Evolutionary conservation across 2,113 vertebrate species (phyloP).

Genomic region (Limanda limanda): DNA sequence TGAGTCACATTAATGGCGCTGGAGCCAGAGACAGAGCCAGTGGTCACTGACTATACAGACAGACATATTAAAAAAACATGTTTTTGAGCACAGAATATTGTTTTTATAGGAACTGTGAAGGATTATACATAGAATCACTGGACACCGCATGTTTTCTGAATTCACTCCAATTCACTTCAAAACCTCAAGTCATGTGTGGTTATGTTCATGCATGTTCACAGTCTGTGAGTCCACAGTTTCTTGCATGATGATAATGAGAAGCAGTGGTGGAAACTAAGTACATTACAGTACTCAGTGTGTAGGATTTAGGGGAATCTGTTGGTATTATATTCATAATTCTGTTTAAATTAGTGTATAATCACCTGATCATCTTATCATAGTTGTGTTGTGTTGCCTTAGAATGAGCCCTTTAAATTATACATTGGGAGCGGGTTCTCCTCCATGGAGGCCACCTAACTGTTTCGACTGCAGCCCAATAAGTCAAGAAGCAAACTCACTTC

Average conservation of each 20-base stretch:
- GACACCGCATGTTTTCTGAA: conserved; percentile 10
- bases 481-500: no score
- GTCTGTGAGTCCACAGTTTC: not conserved
- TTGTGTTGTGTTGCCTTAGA: no score
- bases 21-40: conserved; percentile 60
- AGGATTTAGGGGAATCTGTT: no score
- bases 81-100: conserved; percentile 3
- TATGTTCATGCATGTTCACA: not conserved
- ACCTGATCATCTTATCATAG: no score
- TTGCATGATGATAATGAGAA: not conserved
- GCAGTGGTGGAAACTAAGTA: not conserved
- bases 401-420: no score
- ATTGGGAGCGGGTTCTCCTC: no score
- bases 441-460: no score
- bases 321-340: no score
- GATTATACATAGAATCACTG: conserved; percentile 25
- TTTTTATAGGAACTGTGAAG: conserved; percentile 36
- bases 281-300: no score
- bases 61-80: conserved; percentile 5
- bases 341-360: no score
- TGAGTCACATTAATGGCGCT: conserved; percentile 55
- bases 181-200: not conserved
- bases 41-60: conserved; percentile 57
- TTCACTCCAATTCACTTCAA: conserved; percentile 6
- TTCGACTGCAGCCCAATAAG: no score